Evolutionary conservation across 1,140 invertebrate species (phyloP).

Genomic region (Drosophila tani): DNA sequence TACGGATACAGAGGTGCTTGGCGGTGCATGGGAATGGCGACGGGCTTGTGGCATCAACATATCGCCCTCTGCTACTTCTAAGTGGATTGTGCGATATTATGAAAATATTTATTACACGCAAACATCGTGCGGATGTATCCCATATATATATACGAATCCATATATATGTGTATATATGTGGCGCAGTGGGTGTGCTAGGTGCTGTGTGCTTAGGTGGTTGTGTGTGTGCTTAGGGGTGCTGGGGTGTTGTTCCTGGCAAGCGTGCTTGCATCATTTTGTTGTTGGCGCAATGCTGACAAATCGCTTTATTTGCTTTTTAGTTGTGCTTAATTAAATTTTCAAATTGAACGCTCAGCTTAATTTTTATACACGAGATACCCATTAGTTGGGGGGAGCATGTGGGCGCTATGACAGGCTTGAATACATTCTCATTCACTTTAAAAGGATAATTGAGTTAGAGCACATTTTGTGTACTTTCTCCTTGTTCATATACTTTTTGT

Average conservation of each 20-base stretch:
- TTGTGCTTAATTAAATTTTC: constrained; percentile 75
- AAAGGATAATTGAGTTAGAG: not conserved
- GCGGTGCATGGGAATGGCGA: constrained; percentile 13
- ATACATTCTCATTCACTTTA: not conserved
- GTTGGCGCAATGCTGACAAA: constrained; percentile 62
- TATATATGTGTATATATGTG: constrained; percentile 3
- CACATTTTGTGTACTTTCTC: not conserved
- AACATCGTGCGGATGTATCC: constrained; percentile 38
- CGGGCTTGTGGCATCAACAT: constrained; percentile 41
- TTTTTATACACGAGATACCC: constrained; percentile 34
- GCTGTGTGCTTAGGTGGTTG: constrained; percentile 3
- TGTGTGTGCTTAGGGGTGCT: not conserved
- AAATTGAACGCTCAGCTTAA: constrained; percentile 51
- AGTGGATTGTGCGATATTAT: constrained; percentile 70
- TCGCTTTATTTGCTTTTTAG: constrained; percentile 71
- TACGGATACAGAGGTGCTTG: constrained; percentile 14
- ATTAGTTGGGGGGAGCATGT: not conserved
- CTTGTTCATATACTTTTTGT: no score
- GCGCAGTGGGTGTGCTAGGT: constrained; percentile 9
- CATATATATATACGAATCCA: constrained; percentile 16
- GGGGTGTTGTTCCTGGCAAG: constrained; percentile 1
- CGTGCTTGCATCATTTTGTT: constrained; percentile 35
- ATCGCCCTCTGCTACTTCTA: constrained; percentile 51
- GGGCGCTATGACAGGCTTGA: no score
- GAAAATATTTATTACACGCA: constrained; percentile 79